phyloP scores from a whole-genome alignment of 1,140 invertebrate genomes.

The Andricus grossulariae region DNA sequence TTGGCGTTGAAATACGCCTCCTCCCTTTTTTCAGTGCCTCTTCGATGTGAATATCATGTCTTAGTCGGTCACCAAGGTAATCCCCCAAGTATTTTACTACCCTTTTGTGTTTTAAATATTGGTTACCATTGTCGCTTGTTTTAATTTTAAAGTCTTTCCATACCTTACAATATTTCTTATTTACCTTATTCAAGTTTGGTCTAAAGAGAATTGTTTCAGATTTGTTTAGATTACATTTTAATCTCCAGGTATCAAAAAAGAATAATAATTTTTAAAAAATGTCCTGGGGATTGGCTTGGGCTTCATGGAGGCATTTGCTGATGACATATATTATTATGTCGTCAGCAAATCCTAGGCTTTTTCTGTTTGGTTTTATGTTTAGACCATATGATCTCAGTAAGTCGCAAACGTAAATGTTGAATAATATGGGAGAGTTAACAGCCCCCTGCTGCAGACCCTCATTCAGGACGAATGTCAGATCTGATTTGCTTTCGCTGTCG shows the following conservation, averaged over 20 bases:
- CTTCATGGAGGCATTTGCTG: neutral
- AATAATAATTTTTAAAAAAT: constrained; percentile 25
- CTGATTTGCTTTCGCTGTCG: too few relatives aligned
- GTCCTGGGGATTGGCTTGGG: constrained; percentile 36
- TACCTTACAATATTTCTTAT: neutral
- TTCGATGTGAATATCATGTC: constrained; percentile 44
- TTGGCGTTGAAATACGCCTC: constrained; percentile 39
- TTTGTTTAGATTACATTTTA: constrained; percentile 45
- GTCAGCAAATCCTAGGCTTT: too few relatives aligned
- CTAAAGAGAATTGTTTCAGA: constrained; percentile 50
- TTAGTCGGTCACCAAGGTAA: constrained; percentile 44
- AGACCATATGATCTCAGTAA: too few relatives aligned
- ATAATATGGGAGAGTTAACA: too few relatives aligned
- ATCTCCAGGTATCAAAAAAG: constrained; percentile 40
- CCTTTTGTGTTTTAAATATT: constrained; percentile 35
- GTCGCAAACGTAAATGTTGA: too few relatives aligned
- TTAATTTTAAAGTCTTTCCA: constrained; percentile 44
- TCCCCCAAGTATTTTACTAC: constrained; percentile 50
- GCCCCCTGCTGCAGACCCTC: too few relatives aligned
- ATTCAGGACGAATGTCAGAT: too few relatives aligned
- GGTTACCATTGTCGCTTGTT: neutral
- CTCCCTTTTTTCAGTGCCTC: constrained; percentile 50
- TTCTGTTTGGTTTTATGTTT: too few relatives aligned
- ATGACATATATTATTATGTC: too few relatives aligned
- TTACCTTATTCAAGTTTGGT: neutral